These are phyloP conservation scores for Henricia sp. DNA, from an alignment of 53 echinoderm and acorn worm species.

Conservation along the genomic window DNA sequence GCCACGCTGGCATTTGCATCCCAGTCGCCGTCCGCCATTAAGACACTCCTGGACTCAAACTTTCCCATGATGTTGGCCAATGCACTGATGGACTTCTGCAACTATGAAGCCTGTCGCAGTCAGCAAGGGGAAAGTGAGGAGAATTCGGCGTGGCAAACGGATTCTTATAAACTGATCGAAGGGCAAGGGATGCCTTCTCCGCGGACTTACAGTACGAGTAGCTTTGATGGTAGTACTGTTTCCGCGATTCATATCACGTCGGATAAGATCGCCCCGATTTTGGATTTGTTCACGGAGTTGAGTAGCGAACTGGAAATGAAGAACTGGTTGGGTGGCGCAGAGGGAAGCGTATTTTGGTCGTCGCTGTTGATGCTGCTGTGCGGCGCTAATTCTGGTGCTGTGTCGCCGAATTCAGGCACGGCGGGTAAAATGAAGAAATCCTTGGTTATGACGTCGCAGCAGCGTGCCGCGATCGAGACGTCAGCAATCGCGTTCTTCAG, in stretches of 20 bases:
- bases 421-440: slow-evolving; percentile 53
- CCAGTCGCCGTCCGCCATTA: slow-evolving; percentile 78
- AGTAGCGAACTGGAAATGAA: slow-evolving; percentile 82
- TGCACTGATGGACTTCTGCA: slow-evolving; percentile 92
- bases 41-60: slow-evolving; percentile 82
- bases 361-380: slow-evolving; percentile 92
- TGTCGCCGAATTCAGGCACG: slow-evolving; percentile 52
- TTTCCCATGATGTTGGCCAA: slow-evolving; percentile 85
- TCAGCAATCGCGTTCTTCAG: slow-evolving; percentile 91
- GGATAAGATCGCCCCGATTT: slow-evolving; percentile 91
- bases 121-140: slow-evolving; percentile 9
- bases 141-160: slow-evolving; percentile 67
- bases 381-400: slow-evolving; percentile 69
- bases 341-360: slow-evolving; percentile 94
- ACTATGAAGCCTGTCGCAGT: slow-evolving; percentile 66
- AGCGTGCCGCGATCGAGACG: slow-evolving; percentile 83
- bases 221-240: slow-evolving; percentile 73
- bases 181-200: slow-evolving; percentile 69
- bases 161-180: slow-evolving; percentile 80
- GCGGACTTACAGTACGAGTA: slow-evolving; percentile 72
- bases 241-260: slow-evolving; percentile 80
- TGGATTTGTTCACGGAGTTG: slow-evolving; percentile 91
- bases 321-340: slow-evolving; percentile 89
- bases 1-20: slow-evolving; percentile 83
- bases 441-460: slow-evolving; percentile 76